Percentiles rank a stretch among this genome's conserved stretches.
These are phyloP conservation scores for Sebastes vulpes DNA, from an alignment of 2,797 vertebrate genomes.

Conservation along the genomic window DNA sequence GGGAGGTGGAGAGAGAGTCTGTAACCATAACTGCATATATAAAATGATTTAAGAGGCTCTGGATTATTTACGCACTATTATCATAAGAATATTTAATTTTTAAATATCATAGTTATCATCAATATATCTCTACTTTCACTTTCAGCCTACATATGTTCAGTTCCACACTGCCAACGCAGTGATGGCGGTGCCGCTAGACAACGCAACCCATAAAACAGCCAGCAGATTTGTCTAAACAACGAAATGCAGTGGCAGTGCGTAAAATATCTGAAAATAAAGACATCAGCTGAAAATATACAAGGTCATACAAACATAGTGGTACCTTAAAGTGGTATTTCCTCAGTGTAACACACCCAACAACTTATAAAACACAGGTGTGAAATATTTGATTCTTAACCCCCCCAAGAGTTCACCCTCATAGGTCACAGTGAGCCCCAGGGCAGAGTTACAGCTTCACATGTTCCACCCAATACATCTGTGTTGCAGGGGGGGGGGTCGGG, in stretches of 20 bases:
- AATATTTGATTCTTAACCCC: not conserved
- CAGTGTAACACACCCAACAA: not conserved
- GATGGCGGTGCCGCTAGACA: not conserved
- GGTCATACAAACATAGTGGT: not conserved
- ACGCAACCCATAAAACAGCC: not conserved
- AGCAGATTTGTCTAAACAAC: not conserved
- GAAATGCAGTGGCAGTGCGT: not conserved
- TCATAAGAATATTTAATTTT: no score
- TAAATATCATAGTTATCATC: no score
- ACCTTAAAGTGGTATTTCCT: not conserved
- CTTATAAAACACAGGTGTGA: not conserved
- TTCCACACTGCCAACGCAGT: not conserved
- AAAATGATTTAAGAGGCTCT: no score
- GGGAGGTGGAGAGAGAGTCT: no score
- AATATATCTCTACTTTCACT: not conserved
- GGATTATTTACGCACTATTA: no score
- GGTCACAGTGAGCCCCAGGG: not conserved
- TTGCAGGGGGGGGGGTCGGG: conserved; percentile 23
- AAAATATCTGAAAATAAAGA: not conserved
- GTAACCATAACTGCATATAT: no score
- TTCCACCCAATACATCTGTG: conserved; percentile 40
- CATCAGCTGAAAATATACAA: not conserved
- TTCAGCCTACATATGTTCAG: not conserved
- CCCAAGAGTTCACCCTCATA: not conserved
- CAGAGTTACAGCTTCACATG: conserved; percentile 35